Conservation (phyloP, 2,113 vertebrate species). For the Eolophus roseicapilla region DNA sequence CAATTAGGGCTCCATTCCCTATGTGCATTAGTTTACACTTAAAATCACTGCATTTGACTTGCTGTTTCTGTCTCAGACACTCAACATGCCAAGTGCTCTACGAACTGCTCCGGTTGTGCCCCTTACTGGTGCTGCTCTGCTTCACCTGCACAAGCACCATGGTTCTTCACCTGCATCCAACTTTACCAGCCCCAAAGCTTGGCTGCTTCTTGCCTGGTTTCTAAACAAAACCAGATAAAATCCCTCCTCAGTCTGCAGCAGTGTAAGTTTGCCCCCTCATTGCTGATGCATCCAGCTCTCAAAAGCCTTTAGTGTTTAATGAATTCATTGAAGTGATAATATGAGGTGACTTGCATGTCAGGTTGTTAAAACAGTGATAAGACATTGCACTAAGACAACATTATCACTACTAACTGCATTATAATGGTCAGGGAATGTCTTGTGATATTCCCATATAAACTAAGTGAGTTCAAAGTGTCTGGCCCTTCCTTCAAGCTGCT, state of each 20-base stretch:
- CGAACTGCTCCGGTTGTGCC: fast-evolving
- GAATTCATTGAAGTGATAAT: conserved; percentile 63
- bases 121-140: not conserved
- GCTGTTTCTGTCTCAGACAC: not conserved
- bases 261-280: not conserved
- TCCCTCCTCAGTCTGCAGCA: not conserved
- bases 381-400: conserved; percentile 30
- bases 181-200: not conserved
- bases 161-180: not conserved
- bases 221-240: not conserved
- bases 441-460: not conserved
- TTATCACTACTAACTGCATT: conserved; percentile 1
- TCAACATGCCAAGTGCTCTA: not conserved
- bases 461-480: not conserved
- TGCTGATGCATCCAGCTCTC: conserved; percentile 1
- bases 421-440: not conserved
- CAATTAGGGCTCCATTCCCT: not conserved
- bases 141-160: fast-evolving
- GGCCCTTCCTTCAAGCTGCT: not conserved
- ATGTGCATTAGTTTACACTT: not conserved
- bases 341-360: conserved; percentile 45
- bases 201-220: not conserved
- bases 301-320: conserved; percentile 53
- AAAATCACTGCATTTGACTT: not conserved
- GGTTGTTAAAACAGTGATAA: conserved; percentile 66